Evolutionary conservation across 1,140 invertebrate species (phyloP).

Genomic region (Belonocnema kinseyi): DNA sequence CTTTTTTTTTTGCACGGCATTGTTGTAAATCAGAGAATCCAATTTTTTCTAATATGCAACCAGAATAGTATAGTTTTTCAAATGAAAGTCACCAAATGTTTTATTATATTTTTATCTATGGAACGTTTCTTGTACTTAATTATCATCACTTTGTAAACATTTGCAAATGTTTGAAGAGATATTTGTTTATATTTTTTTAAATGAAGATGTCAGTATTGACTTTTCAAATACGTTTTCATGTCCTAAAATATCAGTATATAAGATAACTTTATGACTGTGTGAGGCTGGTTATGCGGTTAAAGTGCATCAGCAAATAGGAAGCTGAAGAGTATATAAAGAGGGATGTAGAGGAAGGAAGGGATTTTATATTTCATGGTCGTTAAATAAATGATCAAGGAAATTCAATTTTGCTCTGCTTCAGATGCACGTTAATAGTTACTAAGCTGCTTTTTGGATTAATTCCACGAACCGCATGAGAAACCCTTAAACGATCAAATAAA

Average conservation of each 20-base stretch:
- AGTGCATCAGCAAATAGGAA: not conserved
- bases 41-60: not conserved
- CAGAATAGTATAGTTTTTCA: too few relatives aligned
- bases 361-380: constrained; percentile 11
- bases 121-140: too few relatives aligned
- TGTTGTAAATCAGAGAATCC: not conserved
- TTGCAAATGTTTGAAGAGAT: too few relatives aligned
- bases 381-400: not conserved
- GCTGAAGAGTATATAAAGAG: not conserved
- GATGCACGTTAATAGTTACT: constrained; percentile 23
- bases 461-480: constrained; percentile 16
- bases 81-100: too few relatives aligned
- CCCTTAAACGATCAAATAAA: not conserved
- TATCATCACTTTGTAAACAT: too few relatives aligned
- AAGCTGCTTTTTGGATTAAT: constrained; percentile 6
- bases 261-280: not conserved
- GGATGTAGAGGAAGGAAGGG: constrained; percentile 20
- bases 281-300: not conserved
- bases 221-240: too few relatives aligned
- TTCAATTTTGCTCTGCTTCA: constrained; percentile 26
- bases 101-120: too few relatives aligned
- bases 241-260: not conserved
- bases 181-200: not conserved
- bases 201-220: not conserved
- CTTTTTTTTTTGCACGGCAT: too few relatives aligned